Percentiles rank a stretch among this genome's conserved stretches.
Evolutionary conservation across 1,140 invertebrate species (phyloP).

Genomic region (Drosophila truncata): DNA sequence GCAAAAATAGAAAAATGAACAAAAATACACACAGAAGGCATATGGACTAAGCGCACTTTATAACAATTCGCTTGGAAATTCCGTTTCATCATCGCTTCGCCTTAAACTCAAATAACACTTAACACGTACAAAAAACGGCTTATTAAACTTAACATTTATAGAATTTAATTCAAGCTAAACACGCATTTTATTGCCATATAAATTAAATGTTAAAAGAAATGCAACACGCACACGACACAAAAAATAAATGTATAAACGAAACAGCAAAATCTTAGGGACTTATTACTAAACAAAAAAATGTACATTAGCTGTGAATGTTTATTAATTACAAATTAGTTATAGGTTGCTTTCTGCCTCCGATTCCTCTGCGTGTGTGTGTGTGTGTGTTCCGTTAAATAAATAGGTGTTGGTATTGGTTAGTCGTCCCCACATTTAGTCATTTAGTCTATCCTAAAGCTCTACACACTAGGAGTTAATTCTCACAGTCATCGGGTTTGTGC

Average conservation of each 20-base stretch:
- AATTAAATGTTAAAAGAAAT: constrained; percentile 64
- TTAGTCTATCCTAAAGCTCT: constrained; percentile 70
- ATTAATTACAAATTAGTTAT: constrained; percentile 71
- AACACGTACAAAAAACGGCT: constrained; percentile 66
- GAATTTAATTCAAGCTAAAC: constrained; percentile 74
- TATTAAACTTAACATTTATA: constrained; percentile 65
- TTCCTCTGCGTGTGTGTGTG: constrained; percentile 27
- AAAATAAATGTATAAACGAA: constrained; percentile 25
- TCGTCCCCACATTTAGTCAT: constrained; percentile 42
- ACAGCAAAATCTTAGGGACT: constrained; percentile 37
- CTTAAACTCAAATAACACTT: constrained; percentile 82
- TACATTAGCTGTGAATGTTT: constrained; percentile 66
- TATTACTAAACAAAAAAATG: constrained; percentile 43
- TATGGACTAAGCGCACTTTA: constrained; percentile 43
- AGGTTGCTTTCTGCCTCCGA: constrained; percentile 18
- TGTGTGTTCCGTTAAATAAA: constrained; percentile 67
- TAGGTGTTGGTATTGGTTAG: constrained; percentile 71
- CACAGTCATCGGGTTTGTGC: constrained; percentile 85
- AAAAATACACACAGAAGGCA: constrained; percentile 30
- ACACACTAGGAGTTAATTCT: constrained; percentile 85
- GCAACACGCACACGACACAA: constrained; percentile 51
- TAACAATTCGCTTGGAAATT: constrained; percentile 34
- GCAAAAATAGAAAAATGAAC: not conserved
- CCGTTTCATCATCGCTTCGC: constrained; percentile 27
- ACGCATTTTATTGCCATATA: constrained; percentile 52